Evolutionary conservation across 2,888 invertebrate genomes (phyloP).

Genomic region (Ctena decussata): DNA sequence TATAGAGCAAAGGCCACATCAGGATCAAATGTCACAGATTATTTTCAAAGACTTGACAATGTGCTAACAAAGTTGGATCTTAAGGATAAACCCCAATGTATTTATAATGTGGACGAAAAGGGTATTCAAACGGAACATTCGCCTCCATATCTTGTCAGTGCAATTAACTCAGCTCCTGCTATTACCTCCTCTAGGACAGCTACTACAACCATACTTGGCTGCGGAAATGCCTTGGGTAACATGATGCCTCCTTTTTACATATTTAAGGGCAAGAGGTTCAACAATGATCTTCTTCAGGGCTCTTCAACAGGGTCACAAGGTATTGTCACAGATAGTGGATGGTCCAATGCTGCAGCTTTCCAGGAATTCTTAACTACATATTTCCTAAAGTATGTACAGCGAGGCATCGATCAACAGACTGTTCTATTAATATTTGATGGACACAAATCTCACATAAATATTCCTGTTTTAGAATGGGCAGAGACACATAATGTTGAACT

Average conservation of each 20-base stretch:
- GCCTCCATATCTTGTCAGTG: background rate
- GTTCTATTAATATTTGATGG: background rate
- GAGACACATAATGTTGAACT: too few relatives aligned
- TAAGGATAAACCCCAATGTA: background rate
- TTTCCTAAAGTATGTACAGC: background rate
- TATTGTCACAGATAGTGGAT: background rate
- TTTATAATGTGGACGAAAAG: constrained; percentile 42
- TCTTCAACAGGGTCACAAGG: background rate
- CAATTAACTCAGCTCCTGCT: background rate
- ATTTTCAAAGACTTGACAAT: constrained; percentile 4
- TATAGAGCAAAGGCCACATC: constrained; percentile 22
- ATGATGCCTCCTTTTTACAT: background rate
- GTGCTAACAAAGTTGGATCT: background rate
- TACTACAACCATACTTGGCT: background rate
- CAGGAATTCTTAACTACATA: background rate
- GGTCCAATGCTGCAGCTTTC: background rate
- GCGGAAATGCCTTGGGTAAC: background rate
- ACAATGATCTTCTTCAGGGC: background rate
- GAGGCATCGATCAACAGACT: too few relatives aligned
- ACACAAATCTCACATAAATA: too few relatives aligned
- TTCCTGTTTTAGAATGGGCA: too few relatives aligned
- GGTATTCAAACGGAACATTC: background rate
- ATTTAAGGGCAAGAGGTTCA: background rate
- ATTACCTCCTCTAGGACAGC: background rate
- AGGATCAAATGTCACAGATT: constrained; percentile 1